Evolutionary conservation across 2,888 invertebrate species (phyloP).

Genomic region (Danaus chrysippus): DNA sequence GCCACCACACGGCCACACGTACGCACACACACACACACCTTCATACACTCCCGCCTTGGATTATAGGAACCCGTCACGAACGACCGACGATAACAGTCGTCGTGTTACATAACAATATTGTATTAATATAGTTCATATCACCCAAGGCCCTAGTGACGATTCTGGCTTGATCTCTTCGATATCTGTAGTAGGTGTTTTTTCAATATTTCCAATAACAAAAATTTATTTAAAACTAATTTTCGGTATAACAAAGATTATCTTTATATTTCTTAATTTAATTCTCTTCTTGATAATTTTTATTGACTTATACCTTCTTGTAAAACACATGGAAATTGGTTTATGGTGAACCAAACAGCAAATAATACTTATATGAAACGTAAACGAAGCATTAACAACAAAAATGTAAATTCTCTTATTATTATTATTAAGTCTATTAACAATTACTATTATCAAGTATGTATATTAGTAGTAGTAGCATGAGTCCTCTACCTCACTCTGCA

Average conservation of each 20-base stretch:
- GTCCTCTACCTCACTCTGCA: conserved; percentile 9
- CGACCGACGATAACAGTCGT: conserved; percentile 8
- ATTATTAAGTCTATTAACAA: neutral
- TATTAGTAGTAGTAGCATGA: conserved; percentile 12
- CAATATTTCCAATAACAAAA: neutral
- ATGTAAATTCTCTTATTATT: too few relatives aligned
- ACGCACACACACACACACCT: conserved; percentile 14
- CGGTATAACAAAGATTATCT: too few relatives aligned
- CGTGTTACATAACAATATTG: neutral
- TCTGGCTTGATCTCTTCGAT: conserved; percentile 23
- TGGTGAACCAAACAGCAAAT: too few relatives aligned
- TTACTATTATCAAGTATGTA: neutral
- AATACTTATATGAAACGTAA: too few relatives aligned
- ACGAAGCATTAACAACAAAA: too few relatives aligned
- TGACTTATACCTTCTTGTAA: too few relatives aligned
- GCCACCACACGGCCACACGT: conserved; percentile 42
- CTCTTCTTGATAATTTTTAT: too few relatives aligned
- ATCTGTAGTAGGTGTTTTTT: conserved; percentile 9
- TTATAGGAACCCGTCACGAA: neutral
- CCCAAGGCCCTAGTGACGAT: conserved; percentile 12
- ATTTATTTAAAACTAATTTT: neutral
- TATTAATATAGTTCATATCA: conserved; percentile 15
- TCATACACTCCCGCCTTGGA: conserved; percentile 9
- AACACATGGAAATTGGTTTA: too few relatives aligned
- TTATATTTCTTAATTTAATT: too few relatives aligned